These are phyloP conservation scores for Arctocebus calabarensis DNA, from an alignment of 2,797 vertebrate genomes.

Conservation along the genomic window DNA sequence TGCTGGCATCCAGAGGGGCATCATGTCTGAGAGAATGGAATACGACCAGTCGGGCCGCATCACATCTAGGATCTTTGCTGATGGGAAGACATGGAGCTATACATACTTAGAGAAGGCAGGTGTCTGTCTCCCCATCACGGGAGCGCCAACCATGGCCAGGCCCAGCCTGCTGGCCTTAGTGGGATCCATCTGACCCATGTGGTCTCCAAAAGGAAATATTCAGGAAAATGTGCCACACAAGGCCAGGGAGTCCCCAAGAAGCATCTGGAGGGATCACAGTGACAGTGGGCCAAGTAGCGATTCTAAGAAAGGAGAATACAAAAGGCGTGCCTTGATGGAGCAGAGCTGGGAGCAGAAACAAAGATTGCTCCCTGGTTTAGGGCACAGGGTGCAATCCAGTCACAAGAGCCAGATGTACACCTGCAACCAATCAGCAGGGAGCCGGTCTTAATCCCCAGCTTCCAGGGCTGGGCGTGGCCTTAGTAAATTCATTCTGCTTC, in stretches of 20 bases:
- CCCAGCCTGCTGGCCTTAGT: neutral
- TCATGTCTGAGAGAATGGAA: slow-evolving; percentile 99
- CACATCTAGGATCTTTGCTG: slow-evolving; percentile 96
- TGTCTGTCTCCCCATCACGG: slow-evolving; percentile 4
- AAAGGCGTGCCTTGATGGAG: neutral
- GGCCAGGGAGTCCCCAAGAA: neutral
- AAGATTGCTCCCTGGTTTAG: neutral
- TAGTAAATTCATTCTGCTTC: neutral
- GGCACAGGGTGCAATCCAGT: neutral
- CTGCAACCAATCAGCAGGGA: neutral
- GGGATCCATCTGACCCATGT: neutral
- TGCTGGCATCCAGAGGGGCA: slow-evolving; percentile 97
- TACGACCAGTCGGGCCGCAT: slow-evolving; percentile 97
- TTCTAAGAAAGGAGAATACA: neutral
- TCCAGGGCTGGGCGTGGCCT: neutral
- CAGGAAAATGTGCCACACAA: neutral
- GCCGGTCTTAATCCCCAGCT: neutral
- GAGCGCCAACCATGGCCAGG: neutral
- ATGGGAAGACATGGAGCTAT: slow-evolving; percentile 99
- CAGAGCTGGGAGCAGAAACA: neutral
- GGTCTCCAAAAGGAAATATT: slow-evolving; percentile 10
- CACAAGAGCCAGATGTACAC: neutral
- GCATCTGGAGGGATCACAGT: neutral
- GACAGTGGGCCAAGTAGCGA: neutral
- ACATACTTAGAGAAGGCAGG: slow-evolving; percentile 98